Evolutionary conservation across 2,113 vertebrate genomes (phyloP), one percentile per base, ranked within the genome.

Genomic region (Tor tambroides): DNA sequence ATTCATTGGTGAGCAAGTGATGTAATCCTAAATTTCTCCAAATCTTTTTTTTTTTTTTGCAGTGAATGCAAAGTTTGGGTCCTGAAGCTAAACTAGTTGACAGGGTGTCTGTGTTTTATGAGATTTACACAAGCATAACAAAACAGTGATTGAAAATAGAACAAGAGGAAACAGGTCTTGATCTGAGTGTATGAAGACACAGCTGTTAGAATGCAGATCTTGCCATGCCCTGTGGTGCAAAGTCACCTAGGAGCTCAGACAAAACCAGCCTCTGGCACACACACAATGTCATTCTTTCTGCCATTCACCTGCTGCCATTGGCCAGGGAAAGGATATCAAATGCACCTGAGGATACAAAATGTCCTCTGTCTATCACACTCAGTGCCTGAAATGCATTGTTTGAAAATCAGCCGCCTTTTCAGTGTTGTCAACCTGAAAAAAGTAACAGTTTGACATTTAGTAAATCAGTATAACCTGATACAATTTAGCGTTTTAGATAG

Each of bases 261-360:
- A 78, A 54, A 67, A 61, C 15, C 54, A 14, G 54, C 56, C 8
- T 61, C 54, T 61, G 32, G 77, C 56, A 61, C 54, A 28, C 77
- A 38, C 23, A 82, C 41, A 82, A 30, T 67, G n/a, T 11, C 61
- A 6, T 38, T 49, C 38, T 65, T 28, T 67, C n/a, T 67, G 80
- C 2, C 61, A 82, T 63, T 49, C n/a, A 81, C 79, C 59, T 46
- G 23, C 38, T 65, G 59, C 38, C 79, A 80, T 38, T n/a, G 26
- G 35, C 23, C 9, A 46, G 11, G 12, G n/a, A 65, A 38, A 81
- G 80, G 59, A 67, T 67, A 82, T 82, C 59, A 46, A 41, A 82
- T 82, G 38, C n/a, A 82, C 80, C 14, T 12, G n/a, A 67, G 41
- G 26, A 43, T 67, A 82, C 38, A 38, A 82, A 43, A 67, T 67